A percentile compares a stretch with the other conserved stretches of the same genome.
Conservation (phyloP, 2,113 vertebrate species). For the Myiagra hebetior region DNA sequence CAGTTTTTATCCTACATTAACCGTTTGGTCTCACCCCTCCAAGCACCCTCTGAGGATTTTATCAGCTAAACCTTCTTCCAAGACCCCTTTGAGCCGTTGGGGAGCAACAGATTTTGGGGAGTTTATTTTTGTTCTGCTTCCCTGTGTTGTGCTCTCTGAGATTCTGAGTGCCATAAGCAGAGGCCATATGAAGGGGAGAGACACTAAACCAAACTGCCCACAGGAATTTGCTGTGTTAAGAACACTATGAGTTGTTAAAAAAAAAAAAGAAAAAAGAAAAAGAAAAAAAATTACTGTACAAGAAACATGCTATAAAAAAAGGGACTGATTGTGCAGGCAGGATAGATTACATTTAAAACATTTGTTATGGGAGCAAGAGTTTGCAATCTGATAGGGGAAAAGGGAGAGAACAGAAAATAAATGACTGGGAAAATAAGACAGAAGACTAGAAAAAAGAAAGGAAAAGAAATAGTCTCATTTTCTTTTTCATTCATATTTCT, state of each 20-base stretch:
- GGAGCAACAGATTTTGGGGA: background rate
- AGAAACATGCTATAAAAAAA: background rate
- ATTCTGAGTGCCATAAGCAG: background rate
- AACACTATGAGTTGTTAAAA: background rate
- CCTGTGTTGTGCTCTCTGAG: background rate
- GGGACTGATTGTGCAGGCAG: background rate
- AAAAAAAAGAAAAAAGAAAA: background rate
- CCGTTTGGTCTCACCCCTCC: constrained; percentile 48
- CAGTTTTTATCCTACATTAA: constrained; percentile 63
- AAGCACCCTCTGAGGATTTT: constrained; percentile 11
- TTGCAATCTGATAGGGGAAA: background rate
- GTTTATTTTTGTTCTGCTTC: constrained; percentile 21
- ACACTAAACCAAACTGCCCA: background rate
- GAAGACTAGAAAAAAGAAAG: background rate
- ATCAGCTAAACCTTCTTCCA: constrained; percentile 32
- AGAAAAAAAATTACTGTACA: background rate
- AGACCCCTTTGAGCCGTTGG: background rate
- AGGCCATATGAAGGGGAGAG: background rate
- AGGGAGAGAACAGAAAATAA: background rate
- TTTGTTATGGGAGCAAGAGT: background rate
- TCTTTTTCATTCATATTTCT: background rate
- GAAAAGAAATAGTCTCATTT: background rate
- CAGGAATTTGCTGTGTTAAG: constrained; percentile 5
- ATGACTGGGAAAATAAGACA: background rate
- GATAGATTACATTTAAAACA: background rate